Evolutionary conservation across 2,113 vertebrate species (phyloP).

Genomic region (Axis porcinus): DNA sequence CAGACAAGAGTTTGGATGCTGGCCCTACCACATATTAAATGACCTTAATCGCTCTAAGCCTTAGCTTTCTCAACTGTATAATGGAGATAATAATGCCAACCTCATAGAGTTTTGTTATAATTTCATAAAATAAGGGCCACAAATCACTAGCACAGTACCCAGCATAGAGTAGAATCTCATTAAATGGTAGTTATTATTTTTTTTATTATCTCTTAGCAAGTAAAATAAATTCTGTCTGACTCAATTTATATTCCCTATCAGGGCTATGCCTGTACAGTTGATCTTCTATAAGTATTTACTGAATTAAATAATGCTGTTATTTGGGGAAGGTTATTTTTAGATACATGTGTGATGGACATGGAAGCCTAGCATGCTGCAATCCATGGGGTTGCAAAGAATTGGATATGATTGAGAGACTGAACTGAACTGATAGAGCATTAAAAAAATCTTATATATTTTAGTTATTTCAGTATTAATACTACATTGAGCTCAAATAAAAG

Average conservation of each 20-base stretch:
- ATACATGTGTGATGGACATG: neutral
- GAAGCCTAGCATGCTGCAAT: neutral
- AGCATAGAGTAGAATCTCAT: neutral
- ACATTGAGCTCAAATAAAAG: neutral
- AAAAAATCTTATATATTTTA: neutral
- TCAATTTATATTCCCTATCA: neutral
- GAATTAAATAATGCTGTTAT: slow-evolving; percentile 20
- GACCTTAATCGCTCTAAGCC: neutral
- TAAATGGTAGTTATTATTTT: neutral
- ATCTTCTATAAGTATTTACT: neutral
- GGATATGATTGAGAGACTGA: neutral
- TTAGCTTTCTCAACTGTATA: neutral
- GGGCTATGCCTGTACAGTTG: neutral
- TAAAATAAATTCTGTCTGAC: slow-evolving; percentile 30
- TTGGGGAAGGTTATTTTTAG: neutral
- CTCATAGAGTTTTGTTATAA: neutral
- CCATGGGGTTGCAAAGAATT: neutral
- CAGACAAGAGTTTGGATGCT: neutral
- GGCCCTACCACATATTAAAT: neutral
- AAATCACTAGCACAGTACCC: neutral
- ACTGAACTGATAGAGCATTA: neutral
- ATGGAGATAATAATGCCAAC: neutral
- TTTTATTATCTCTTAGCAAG: neutral
- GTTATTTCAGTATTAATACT: neutral
- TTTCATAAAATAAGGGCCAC: neutral